Conservation (phyloP, 64 coral and sea anemone species). For the Actinia equina region DNA sequence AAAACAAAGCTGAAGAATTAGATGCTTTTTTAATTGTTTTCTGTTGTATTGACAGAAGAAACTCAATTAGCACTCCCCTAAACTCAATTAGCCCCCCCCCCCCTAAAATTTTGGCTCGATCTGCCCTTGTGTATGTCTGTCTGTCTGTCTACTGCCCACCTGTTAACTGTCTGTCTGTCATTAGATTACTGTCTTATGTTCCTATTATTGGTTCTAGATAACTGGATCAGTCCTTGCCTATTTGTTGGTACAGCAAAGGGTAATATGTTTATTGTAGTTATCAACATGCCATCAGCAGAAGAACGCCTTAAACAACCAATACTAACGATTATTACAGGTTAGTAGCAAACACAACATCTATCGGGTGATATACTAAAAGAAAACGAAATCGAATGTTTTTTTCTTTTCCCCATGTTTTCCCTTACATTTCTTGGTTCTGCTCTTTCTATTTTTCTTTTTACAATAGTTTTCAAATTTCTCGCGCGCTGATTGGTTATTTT, state of each 20-base stretch:
- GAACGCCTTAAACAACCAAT: slow-evolving; percentile 81
- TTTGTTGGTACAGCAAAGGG: slow-evolving; percentile 90
- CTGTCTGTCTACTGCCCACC: too few relatives aligned
- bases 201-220: slow-evolving; percentile 46
- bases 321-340: slow-evolving; percentile 90
- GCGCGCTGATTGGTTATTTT: too few relatives aligned
- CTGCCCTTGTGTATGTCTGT: too few relatives aligned
- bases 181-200: background rate
- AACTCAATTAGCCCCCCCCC: too few relatives aligned
- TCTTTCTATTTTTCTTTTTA: background rate
- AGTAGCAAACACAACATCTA: background rate
- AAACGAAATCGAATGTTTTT: too few relatives aligned
- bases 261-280: slow-evolving; percentile 77
- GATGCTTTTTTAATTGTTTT: too few relatives aligned
- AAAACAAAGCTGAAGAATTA: too few relatives aligned
- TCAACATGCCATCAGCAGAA: slow-evolving; percentile 77
- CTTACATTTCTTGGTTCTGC: background rate
- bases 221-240: slow-evolving; percentile 77
- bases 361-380: too few relatives aligned
- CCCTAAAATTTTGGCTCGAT: too few relatives aligned
- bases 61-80: too few relatives aligned
- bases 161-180: too few relatives aligned
- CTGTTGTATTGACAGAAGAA: too few relatives aligned
- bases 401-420: background rate
- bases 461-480: background rate